phyloP scores from a whole-genome alignment of 35 echinoderm and acorn worm genomes.

The Holothuria glaberrima region DNA sequence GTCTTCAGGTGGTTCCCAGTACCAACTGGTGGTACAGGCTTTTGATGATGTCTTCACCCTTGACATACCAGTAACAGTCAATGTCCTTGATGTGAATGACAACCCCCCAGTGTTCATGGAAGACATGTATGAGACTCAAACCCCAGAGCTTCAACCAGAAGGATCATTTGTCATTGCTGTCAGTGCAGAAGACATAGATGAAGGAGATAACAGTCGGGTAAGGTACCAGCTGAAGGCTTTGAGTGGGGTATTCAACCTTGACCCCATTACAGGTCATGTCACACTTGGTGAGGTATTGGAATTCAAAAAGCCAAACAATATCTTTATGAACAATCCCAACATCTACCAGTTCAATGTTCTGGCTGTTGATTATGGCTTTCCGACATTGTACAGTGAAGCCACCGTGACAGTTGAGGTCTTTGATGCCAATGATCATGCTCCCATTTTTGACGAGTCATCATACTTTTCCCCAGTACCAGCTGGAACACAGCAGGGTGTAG shows the following conservation, averaged over 20 bases:
- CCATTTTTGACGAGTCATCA: constrained; percentile 62
- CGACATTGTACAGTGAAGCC: constrained; percentile 71
- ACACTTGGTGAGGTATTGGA: constrained; percentile 53
- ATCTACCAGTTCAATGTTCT: constrained; percentile 70
- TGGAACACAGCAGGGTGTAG: background rate
- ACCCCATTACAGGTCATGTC: constrained; percentile 65
- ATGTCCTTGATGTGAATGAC: constrained; percentile 87
- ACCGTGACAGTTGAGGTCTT: constrained; percentile 64
- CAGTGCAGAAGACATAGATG: constrained; percentile 72
- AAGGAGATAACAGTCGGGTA: constrained; percentile 66
- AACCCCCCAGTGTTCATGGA: constrained; percentile 73
- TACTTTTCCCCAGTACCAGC: constrained; percentile 85
- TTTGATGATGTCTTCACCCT: constrained; percentile 61
- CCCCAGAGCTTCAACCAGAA: constrained; percentile 57
- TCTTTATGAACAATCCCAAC: constrained; percentile 67
- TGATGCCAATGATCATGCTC: constrained; percentile 85
- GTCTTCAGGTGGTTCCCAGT: background rate
- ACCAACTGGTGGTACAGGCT: constrained; percentile 63
- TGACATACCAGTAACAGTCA: constrained; percentile 76
- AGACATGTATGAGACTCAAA: constrained; percentile 28
- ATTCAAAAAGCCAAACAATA: constrained; percentile 55
- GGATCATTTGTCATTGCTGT: constrained; percentile 66
- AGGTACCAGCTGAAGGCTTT: constrained; percentile 74
- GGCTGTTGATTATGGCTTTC: constrained; percentile 82
- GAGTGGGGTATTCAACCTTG: constrained; percentile 65